Conservation (phyloP, 2,113 vertebrate genomes). For the Osmerus eperlanus region DNA sequence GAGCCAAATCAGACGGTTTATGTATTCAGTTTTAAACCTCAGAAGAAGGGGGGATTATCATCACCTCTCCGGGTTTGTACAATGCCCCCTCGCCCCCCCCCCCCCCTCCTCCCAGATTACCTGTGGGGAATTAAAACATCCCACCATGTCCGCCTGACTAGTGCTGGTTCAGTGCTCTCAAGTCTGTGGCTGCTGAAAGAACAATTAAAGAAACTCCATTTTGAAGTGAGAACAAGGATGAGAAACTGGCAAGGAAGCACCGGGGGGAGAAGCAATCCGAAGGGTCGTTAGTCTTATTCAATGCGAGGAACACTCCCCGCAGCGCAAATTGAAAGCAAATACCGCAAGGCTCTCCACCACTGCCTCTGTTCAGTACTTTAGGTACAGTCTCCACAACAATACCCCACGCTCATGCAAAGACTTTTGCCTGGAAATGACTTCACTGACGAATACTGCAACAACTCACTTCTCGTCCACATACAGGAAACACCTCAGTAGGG, state of each 20-base stretch:
- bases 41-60: constrained; percentile 32
- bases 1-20: constrained; percentile 26
- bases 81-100: background rate
- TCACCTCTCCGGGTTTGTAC: constrained; percentile 7
- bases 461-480: background rate
- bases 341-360: background rate
- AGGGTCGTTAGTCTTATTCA: constrained; percentile 1
- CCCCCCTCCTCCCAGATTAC: background rate
- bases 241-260: background rate
- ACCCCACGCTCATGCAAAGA: background rate
- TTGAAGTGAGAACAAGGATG: constrained; percentile 9
- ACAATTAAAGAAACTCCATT: constrained; percentile 24
- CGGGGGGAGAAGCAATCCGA: background rate
- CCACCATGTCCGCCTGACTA: constrained; percentile 2
- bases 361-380: background rate
- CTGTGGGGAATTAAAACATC: constrained; percentile 4
- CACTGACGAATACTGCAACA: constrained; percentile 5
- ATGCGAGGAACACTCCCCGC: background rate
- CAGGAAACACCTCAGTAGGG: background rate
- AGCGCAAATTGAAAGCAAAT: constrained; percentile 3
- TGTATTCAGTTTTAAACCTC: constrained; percentile 27
- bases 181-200: constrained; percentile 1
- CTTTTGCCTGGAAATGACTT: constrained; percentile 23
- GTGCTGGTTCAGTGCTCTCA: constrained; percentile 9
- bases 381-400: background rate